phyloP scores from a whole-genome alignment of 1,140 invertebrate species.

The Drosophila eugracilis region DNA sequence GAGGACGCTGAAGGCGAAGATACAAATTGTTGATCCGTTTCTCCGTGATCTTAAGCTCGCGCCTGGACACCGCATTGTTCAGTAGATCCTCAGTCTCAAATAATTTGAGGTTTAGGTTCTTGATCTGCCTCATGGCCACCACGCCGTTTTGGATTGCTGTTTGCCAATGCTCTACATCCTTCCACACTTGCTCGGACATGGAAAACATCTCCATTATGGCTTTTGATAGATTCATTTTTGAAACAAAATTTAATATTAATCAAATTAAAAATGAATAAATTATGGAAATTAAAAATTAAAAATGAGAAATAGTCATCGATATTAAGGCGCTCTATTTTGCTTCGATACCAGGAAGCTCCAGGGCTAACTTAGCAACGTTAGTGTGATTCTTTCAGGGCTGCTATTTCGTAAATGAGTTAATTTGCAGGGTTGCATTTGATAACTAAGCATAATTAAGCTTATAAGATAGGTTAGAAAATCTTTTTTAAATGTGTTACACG shows the following conservation, averaged over 20 bases:
- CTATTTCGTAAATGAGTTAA: no score
- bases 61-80: neutral
- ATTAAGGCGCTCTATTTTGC: no score
- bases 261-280: neutral
- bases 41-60: neutral
- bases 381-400: no score
- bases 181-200: conserved; percentile 6
- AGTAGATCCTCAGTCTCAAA: conserved; percentile 2
- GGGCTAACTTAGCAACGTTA: no score
- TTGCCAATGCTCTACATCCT: conserved; percentile 12
- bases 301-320: no score
- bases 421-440: no score
- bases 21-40: neutral
- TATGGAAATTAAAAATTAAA: neutral
- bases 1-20: neutral
- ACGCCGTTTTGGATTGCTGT: neutral
- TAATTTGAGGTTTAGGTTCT: neutral
- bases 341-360: no score
- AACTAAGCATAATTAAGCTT: no score
- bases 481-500: no score
- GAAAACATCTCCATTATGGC: neutral
- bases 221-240: neutral
- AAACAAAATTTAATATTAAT: neutral
- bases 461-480: no score
- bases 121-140: neutral